Evolutionary conservation across 2,113 vertebrate genomes (phyloP).

Genomic region (Acrocephalus arundinaceus): DNA sequence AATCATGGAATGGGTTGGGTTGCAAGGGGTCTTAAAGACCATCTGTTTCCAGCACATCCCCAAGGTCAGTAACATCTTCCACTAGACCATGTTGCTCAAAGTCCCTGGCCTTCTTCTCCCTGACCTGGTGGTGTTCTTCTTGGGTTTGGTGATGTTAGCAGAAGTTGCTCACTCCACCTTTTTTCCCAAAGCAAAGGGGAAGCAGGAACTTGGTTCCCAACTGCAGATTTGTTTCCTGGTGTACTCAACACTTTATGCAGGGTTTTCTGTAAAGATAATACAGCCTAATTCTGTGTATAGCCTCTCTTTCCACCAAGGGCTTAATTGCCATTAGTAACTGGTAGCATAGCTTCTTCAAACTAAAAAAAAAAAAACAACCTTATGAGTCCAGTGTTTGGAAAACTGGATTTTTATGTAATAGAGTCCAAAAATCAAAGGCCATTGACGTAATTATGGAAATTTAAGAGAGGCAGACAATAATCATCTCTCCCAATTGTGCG

Average conservation of each 20-base stretch:
- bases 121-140: background rate
- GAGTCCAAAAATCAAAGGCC: background rate
- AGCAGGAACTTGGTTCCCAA: background rate
- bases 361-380: background rate
- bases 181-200: background rate
- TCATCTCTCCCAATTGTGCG: rapidly evolving
- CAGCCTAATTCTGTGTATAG: background rate
- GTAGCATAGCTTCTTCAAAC: background rate
- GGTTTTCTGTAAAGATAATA: background rate
- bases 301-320: background rate
- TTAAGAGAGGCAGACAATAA: background rate
- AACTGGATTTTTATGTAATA: background rate
- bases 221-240: background rate
- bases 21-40: background rate
- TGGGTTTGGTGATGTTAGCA: background rate
- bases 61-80: background rate
- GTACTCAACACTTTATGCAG: background rate
- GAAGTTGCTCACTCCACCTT: background rate
- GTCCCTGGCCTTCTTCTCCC: background rate
- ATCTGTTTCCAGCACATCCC: background rate
- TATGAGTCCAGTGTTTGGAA: background rate
- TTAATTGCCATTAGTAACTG: background rate
- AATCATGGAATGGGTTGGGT: background rate
- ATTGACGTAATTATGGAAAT: background rate
- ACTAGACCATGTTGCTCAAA: background rate